A percentile compares a stretch with the other conserved stretches of the same genome.
phyloP scores from a whole-genome alignment of 2,797 vertebrate species.

The Mastacembelus armatus region DNA sequence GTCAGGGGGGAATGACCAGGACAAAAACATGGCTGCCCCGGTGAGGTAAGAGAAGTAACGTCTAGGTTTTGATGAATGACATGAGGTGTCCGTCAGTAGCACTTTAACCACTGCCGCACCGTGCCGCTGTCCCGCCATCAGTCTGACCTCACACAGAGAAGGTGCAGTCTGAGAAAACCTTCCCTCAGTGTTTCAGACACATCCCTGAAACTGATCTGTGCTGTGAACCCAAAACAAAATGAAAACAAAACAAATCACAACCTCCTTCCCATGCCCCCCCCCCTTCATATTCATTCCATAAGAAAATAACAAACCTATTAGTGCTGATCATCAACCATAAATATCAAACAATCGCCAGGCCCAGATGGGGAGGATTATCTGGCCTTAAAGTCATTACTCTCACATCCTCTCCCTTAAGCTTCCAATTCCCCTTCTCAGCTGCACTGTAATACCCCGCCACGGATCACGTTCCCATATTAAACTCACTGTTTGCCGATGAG shows the following conservation, averaged over 20 bases:
- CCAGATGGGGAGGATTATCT: constrained; percentile 92
- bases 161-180: constrained; percentile 21
- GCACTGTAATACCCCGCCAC: constrained; percentile 82
- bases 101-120: background rate
- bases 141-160: constrained; percentile 48
- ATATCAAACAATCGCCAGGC: constrained; percentile 86
- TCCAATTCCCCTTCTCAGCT: constrained; percentile 86
- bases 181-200: constrained; percentile 38
- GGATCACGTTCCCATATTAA: constrained; percentile 90
- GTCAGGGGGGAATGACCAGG: too few species aligned
- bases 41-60: too few species aligned
- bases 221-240: constrained; percentile 74
- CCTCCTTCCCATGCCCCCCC: constrained; percentile 68
- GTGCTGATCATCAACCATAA: constrained; percentile 88
- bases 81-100: background rate
- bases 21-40: too few species aligned
- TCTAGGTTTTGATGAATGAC: background rate
- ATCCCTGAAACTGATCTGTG: constrained; percentile 70
- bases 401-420: constrained; percentile 94
- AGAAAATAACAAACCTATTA: constrained; percentile 88
- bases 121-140: too few species aligned
- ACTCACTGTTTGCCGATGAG: constrained; percentile 84
- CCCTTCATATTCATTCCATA: constrained; percentile 79
- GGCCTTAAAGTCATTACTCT: constrained; percentile 90
- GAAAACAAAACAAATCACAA: constrained; percentile 82